Evolutionary conservation across 1,140 invertebrate genomes (phyloP), one percentile per base, ranked within the genome.

Genomic region (Helicoverpa armigera): DNA sequence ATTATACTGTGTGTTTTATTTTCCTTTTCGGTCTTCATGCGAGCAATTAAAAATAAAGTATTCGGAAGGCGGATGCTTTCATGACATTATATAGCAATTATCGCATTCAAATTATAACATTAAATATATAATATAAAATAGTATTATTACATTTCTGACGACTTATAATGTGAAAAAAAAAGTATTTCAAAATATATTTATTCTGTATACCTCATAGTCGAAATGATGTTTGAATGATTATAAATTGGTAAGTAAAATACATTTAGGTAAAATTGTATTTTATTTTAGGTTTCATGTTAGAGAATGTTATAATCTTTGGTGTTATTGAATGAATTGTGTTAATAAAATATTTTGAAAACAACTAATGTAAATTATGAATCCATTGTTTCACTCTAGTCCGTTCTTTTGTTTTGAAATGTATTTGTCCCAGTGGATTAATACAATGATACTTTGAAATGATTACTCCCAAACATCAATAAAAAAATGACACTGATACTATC

Each of bases 321-420:
- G 94, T 95, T 95, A 95, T 92, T 95, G 94, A 95, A 95, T 94
- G 94, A 95, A 95, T 95, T 95, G 94, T 95, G 95, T 95, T 95
- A 95, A 95, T 95, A 95, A 95, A 95, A 95, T 94, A 95, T 95
- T 95, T 95, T 95, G 87, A 95, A 95, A 95, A 95, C 82, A 85
- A 86, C 85, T 94, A 92, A 88, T 94, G 89, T 94, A 93, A 93
- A 93, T 93, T 93, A 91, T 94, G 86, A 89, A 91, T 91, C 85
- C 82, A 91, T 91, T 92, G 89, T 94, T 94, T 94, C 85, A 89
- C 87, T 93, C 48, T 73, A 16, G 74, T 29, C 75, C 76, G 50
- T 79, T 16, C 50, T 79, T 67, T 35, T 77, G 61, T 16, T 77
- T 35, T 54, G 51, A 61, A 61, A 76, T 48, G 56, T 13, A 63